phyloP scores from a whole-genome alignment of 2,888 invertebrate genomes.

The Gasteruption jaculator region DNA sequence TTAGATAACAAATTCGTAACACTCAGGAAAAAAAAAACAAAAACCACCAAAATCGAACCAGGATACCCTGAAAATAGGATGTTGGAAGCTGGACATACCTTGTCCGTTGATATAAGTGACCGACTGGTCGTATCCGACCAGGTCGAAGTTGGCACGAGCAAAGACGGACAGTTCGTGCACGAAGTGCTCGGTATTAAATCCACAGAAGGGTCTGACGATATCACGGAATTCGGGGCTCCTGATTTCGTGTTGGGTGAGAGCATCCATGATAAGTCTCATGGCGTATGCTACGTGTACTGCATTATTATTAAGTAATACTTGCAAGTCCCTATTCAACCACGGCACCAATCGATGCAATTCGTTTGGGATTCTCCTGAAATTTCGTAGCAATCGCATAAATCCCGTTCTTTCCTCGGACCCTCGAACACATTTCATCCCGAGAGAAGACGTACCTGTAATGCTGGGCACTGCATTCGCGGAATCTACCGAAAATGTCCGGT shows the following conservation, averaged over 20 bases:
- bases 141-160: slow-evolving; percentile 81
- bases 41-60: not conserved
- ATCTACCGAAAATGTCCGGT: slow-evolving; percentile 67
- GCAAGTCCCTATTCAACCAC: slow-evolving; percentile 84
- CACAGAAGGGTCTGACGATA: slow-evolving; percentile 65
- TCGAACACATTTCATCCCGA: not conserved
- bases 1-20: slow-evolving; percentile 2
- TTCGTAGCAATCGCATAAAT: not conserved
- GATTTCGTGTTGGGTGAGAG: slow-evolving; percentile 65
- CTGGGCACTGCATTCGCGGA: slow-evolving; percentile 69
- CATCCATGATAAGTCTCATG: slow-evolving; percentile 64
- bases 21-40: slow-evolving; percentile 1
- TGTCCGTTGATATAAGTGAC: slow-evolving; percentile 59
- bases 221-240: slow-evolving; percentile 68
- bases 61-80: not conserved
- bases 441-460: slow-evolving; percentile 64
- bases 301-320: slow-evolving; percentile 67
- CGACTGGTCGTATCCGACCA: slow-evolving; percentile 75
- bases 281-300: slow-evolving; percentile 65
- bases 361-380: slow-evolving; percentile 69
- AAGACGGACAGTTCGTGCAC: slow-evolving; percentile 84
- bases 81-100: slow-evolving; percentile 32
- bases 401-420: not conserved
- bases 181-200: slow-evolving; percentile 76
- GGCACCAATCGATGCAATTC: slow-evolving; percentile 79